Percentiles rank a stretch among this genome's conserved stretches.
Evolutionary conservation across 2,797 vertebrate genomes (phyloP).

Genomic region (Protosalanx chinensis): DNA sequence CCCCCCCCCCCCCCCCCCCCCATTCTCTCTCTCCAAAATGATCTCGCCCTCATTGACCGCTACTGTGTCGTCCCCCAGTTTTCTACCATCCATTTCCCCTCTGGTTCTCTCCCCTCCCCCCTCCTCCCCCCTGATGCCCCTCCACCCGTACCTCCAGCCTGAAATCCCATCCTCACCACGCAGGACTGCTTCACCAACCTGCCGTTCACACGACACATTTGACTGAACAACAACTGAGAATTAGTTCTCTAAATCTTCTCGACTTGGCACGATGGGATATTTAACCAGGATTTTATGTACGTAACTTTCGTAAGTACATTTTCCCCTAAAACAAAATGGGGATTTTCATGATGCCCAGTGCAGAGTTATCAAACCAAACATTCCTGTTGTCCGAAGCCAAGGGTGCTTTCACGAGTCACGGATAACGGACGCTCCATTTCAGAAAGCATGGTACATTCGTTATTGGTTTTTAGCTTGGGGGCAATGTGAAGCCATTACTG

Average conservation of each 20-base stretch:
- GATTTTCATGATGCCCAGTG: background rate
- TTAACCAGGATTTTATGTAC: no score
- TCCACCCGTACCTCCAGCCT: background rate
- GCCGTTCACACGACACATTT: no score
- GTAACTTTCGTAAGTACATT: background rate
- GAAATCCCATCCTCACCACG: background rate
- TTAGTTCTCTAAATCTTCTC: no score
- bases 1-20: no score
- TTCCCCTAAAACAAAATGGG: background rate
- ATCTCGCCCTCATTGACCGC: no score
- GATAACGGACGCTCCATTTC: conserved; percentile 50
- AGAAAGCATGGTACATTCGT: conserved; percentile 57
- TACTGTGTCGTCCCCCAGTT: no score
- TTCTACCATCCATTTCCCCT: conserved; percentile 44
- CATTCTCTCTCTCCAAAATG: no score
- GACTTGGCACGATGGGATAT: no score
- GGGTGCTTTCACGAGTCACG: conserved; percentile 32
- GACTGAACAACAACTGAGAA: no score
- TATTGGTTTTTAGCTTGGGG: conserved; percentile 65
- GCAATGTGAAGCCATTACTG: conserved; percentile 62
- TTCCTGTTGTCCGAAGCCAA: conserved; percentile 21
- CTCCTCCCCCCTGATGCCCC: background rate
- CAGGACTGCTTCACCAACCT: background rate
- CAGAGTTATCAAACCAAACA: background rate
- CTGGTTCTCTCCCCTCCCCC: background rate